Conservation (phyloP, 2,113 vertebrate genomes). For the Oxygymnocypris stewartii region DNA sequence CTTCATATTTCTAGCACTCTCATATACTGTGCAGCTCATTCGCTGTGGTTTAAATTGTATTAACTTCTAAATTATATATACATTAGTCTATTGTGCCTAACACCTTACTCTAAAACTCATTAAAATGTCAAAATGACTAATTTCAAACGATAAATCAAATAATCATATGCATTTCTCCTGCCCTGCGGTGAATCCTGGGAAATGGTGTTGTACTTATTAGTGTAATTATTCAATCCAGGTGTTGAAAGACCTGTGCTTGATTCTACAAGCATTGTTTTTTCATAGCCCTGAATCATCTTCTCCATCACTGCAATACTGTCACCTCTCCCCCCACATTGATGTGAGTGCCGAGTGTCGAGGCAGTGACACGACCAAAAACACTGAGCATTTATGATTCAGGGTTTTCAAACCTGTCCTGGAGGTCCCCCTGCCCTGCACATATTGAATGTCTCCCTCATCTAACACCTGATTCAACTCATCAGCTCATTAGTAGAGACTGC, state of each 20-base stretch:
- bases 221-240: constrained; percentile 13
- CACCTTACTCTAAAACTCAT: constrained; percentile 10
- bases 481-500: too few species aligned
- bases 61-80: neutral
- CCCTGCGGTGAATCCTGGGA: neutral
- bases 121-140: neutral
- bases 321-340: neutral
- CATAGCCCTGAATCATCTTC: neutral
- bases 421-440: too few species aligned
- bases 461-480: too few species aligned
- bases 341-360: neutral
- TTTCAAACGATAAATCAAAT: neutral
- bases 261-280: neutral
- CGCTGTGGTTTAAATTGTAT: neutral
- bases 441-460: too few species aligned
- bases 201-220: constrained; percentile 6
- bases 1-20: neutral
- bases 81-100: constrained; percentile 1
- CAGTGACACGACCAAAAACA: neutral
- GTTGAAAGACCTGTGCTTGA: neutral
- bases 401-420: too few species aligned
- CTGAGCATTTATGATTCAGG: neutral
- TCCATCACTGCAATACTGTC: neutral
- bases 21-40: neutral
- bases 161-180: neutral